phyloP scores from a whole-genome alignment of 2,113 vertebrate species.

The Rhizomys pruinosus region DNA sequence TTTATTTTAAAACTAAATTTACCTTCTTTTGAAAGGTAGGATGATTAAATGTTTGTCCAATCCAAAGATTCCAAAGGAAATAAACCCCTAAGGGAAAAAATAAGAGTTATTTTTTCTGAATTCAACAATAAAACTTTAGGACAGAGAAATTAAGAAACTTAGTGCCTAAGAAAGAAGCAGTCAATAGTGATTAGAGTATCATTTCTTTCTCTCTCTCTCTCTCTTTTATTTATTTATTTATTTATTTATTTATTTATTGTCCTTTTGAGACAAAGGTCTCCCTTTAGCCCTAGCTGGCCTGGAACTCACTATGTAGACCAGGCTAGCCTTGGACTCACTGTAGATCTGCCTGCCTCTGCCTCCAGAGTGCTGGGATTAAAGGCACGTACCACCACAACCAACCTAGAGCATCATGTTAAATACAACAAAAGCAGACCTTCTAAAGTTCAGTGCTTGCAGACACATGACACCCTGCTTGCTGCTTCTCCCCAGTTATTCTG shows the following conservation, averaged over 20 bases:
- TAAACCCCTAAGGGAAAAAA: conserved; percentile 90
- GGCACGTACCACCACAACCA: no score
- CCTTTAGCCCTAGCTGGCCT: no score
- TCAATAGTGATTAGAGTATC: conserved; percentile 52
- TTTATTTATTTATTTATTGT: no score
- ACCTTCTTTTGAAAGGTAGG: conserved; percentile 97
- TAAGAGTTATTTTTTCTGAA: conserved; percentile 52
- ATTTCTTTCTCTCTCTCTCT: no score
- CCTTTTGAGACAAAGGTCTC: no score
- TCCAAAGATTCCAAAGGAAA: conserved; percentile 97
- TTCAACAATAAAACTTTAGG: conserved; percentile 59
- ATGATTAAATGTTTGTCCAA: conserved; percentile 97
- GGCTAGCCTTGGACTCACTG: no score
- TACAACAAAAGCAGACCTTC: not conserved
- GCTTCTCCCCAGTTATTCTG: not conserved
- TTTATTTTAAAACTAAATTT: conserved; percentile 78
- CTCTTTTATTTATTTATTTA: no score
- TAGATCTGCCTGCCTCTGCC: no score
- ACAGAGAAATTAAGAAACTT: conserved; percentile 39
- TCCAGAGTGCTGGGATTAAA: no score
- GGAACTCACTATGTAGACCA: no score
- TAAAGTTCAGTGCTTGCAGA: conserved; percentile 13
- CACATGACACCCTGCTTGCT: not conserved
- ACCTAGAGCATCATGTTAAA: conserved; percentile 58
- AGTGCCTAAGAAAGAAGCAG: conserved; percentile 37